Percentiles rank a stretch among this genome's conserved stretches.
phyloP scores from a whole-genome alignment of 1,140 invertebrate genomes.

The Bombus difficillimus region DNA sequence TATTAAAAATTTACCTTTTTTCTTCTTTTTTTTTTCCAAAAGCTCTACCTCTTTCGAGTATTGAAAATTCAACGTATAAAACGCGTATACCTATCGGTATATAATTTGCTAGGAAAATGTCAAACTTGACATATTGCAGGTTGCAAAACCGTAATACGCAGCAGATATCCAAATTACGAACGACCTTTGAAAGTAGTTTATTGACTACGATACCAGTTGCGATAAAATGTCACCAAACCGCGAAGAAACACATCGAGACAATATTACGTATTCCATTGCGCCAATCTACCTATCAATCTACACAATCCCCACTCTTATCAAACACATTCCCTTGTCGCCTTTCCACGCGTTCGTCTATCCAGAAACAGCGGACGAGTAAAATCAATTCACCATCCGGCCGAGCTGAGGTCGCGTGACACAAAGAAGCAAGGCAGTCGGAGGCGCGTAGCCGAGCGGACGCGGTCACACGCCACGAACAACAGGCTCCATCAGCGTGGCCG shows the following conservation, averaged over 20 bases:
- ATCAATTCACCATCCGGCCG: background rate
- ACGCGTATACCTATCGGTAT: background rate
- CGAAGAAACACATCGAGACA: background rate
- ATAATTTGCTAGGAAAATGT: background rate
- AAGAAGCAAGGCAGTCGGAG: background rate
- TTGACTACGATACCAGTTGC: background rate
- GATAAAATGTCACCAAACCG: background rate
- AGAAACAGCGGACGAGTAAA: background rate
- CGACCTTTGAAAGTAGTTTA: background rate
- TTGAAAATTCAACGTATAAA: background rate
- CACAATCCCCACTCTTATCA: background rate
- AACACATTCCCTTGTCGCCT: background rate
- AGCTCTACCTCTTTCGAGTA: too few relatives aligned
- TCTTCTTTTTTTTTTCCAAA: too few relatives aligned
- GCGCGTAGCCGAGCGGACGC: background rate
- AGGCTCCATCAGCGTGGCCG: conserved; percentile 5
- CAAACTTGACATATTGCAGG: background rate
- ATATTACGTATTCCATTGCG: background rate
- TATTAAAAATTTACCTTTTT: too few relatives aligned
- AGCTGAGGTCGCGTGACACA: background rate
- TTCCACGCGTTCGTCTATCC: background rate
- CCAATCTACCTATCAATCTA: background rate
- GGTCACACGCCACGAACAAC: conserved; percentile 1
- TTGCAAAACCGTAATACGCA: background rate
- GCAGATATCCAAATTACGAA: background rate